Conservation (phyloP, 1,140 invertebrate genomes). For the Octopus bimaculoides region DNA sequence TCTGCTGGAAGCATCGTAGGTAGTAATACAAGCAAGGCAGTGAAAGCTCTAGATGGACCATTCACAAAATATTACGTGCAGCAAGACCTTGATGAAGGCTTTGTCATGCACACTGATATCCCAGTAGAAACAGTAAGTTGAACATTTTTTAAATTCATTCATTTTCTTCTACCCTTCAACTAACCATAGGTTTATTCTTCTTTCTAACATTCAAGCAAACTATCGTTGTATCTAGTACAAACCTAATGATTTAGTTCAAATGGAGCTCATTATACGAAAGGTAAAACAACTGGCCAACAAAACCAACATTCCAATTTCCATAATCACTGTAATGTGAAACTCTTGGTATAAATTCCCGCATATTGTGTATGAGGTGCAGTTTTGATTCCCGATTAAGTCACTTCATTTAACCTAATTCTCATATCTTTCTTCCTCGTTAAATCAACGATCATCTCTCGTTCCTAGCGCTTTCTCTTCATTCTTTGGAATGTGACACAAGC, state of each 20-base stretch:
- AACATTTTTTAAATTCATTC: not conserved
- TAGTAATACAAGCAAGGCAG: conserved; percentile 33
- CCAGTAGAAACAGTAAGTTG: conserved; percentile 71
- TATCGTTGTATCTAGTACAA: not conserved
- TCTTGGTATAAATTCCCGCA: too few species aligned
- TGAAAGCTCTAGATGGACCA: conserved; percentile 70
- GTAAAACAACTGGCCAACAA: not conserved
- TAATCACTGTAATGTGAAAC: not conserved
- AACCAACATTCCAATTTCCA: not conserved
- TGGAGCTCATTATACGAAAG: not conserved
- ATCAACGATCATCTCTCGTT: too few species aligned
- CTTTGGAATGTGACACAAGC: too few species aligned
- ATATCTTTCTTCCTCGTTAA: too few species aligned
- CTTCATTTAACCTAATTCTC: too few species aligned
- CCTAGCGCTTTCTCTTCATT: too few species aligned
- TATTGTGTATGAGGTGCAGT: too few species aligned
- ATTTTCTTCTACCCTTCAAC: not conserved
- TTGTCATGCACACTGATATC: conserved; percentile 62
- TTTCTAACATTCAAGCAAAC: not conserved
- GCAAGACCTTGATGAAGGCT: conserved; percentile 72
- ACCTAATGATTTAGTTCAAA: not conserved
- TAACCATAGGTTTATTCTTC: too few species aligned
- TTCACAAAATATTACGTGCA: conserved; percentile 83
- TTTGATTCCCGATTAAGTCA: too few species aligned
- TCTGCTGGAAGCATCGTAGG: not conserved